A percentile compares a stretch with the other conserved stretches of the same genome.
Conservation (phyloP, 2,888 invertebrate genomes). For the Andricus quercusramuli region DNA sequence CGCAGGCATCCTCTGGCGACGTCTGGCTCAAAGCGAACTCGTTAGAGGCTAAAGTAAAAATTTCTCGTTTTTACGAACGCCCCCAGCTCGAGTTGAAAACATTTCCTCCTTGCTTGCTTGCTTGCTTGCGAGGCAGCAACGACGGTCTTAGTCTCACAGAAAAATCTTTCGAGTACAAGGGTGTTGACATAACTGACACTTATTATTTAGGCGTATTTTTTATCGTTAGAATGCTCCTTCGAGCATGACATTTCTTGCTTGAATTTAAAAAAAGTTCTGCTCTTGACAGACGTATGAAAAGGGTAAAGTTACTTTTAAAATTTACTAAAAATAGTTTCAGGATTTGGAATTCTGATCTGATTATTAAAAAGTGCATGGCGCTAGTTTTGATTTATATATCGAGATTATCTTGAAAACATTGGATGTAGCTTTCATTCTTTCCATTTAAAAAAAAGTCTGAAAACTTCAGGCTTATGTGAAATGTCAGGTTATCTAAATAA, state of each 20-base stretch:
- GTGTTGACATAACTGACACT: slow-evolving; percentile 19
- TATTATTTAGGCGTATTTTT: background rate
- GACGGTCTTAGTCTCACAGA: slow-evolving; percentile 5
- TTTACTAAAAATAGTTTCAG: too few relatives aligned
- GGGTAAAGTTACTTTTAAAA: background rate
- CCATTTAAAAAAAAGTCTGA: too few relatives aligned
- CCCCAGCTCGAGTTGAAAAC: slow-evolving; percentile 2
- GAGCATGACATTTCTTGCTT: background rate
- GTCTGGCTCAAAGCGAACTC: slow-evolving; percentile 72
- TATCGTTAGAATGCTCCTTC: background rate
- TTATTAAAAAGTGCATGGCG: too few relatives aligned
- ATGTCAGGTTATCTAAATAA: too few relatives aligned
- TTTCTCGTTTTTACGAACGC: slow-evolving; percentile 34
- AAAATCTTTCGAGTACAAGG: slow-evolving; percentile 18
- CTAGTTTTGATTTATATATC: too few relatives aligned
- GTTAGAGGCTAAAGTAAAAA: slow-evolving; percentile 70
- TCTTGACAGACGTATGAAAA: slow-evolving; percentile 1
- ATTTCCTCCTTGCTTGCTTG: background rate
- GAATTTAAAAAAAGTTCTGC: background rate
- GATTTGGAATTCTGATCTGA: too few relatives aligned
- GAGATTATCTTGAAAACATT: too few relatives aligned
- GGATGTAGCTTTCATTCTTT: too few relatives aligned
- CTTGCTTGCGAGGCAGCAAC: background rate
- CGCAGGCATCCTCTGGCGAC: slow-evolving; percentile 58
- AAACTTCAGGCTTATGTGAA: too few relatives aligned